phyloP scores from a whole-genome alignment of 1,140 invertebrate species.

The Drosophila ercepeae region DNA sequence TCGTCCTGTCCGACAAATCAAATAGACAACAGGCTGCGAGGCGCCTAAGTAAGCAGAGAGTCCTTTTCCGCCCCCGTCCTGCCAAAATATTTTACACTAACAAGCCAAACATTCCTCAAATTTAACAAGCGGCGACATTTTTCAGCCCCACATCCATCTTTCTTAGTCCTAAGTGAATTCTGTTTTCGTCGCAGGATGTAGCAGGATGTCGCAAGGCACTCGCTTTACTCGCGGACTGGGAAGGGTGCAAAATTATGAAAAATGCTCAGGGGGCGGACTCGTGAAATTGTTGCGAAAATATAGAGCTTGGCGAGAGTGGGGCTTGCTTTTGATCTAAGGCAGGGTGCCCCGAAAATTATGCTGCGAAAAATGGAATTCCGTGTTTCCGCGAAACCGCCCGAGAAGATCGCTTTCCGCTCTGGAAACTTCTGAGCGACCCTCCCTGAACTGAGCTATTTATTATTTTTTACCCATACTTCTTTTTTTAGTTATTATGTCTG shows the following conservation, averaged over 20 bases:
- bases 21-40: constrained; percentile 41
- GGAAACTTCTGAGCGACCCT: constrained; percentile 9
- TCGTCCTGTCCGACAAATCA: constrained; percentile 23
- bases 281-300: constrained; percentile 19
- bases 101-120: constrained; percentile 68
- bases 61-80: constrained; percentile 5
- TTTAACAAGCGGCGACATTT: constrained; percentile 64
- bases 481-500: constrained; percentile 27
- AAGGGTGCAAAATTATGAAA: constrained; percentile 35
- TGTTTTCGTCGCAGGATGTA: constrained; percentile 7
- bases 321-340: constrained; percentile 15
- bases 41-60: constrained; percentile 21
- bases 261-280: constrained; percentile 24
- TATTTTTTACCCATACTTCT: not conserved
- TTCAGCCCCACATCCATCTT: constrained; percentile 36
- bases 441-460: not conserved
- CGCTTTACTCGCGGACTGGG: constrained; percentile 13
- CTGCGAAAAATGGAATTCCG: constrained; percentile 9
- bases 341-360: constrained; percentile 2
- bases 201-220: constrained; percentile 4
- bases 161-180: constrained; percentile 66
- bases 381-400: constrained; percentile 1
- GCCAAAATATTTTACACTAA: constrained; percentile 77
- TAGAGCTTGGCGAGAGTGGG: constrained; percentile 4
- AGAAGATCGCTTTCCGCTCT: constrained; percentile 23